These are phyloP conservation scores for Elegia similella DNA, from an alignment of 2,888 invertebrate genomes.

Conservation along the genomic window DNA sequence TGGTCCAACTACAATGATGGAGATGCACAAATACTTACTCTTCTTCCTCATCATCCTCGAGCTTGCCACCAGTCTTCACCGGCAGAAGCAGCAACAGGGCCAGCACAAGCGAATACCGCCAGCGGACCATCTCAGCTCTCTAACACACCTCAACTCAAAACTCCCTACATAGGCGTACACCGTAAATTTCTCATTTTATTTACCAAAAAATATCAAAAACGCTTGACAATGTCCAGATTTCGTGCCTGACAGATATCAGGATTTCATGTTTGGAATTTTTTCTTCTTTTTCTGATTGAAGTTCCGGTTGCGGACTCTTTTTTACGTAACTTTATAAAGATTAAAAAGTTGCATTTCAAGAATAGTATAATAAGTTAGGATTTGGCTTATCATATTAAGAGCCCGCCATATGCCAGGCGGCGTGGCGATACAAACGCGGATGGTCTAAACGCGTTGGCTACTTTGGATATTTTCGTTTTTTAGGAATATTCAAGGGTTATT, in stretches of 20 bases:
- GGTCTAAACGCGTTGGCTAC: too few species aligned
- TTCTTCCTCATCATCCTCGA: constrained; percentile 56
- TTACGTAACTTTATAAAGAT: background rate
- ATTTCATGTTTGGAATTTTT: constrained; percentile 64
- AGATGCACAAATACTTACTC: constrained; percentile 42
- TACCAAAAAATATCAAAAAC: constrained; percentile 43
- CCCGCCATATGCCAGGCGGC: too few species aligned
- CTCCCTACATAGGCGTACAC: constrained; percentile 46
- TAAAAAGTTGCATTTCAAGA: background rate
- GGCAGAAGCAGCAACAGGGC: constrained; percentile 61
- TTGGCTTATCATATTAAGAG: too few species aligned
- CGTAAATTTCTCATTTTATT: constrained; percentile 69
- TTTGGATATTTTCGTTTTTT: too few species aligned
- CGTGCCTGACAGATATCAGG: constrained; percentile 49
- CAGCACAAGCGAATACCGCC: constrained; percentile 59
- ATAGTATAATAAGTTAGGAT: too few species aligned
- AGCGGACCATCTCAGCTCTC: constrained; percentile 60
- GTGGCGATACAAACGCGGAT: too few species aligned
- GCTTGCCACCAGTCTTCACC: constrained; percentile 42
- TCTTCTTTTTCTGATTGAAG: constrained; percentile 48
- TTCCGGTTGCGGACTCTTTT: constrained; percentile 26
- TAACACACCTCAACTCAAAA: constrained; percentile 24
- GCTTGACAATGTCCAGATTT: constrained; percentile 40
- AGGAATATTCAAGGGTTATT: too few species aligned
- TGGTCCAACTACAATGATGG: too few species aligned